Conservation (phyloP, 2,888 invertebrate species). For the Eilema caniola region DNA sequence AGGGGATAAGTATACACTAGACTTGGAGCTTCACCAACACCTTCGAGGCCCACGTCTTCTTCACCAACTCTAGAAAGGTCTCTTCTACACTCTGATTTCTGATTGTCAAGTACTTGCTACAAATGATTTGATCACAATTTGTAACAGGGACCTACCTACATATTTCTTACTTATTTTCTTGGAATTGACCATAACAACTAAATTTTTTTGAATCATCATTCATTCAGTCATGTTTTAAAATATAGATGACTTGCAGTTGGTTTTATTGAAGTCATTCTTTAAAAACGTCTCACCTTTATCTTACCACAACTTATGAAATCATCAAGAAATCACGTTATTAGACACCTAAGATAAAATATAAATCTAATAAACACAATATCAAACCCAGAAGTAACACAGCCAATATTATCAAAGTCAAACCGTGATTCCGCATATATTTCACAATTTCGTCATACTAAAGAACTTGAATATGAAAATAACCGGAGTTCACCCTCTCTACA, state of each 20-base stretch:
- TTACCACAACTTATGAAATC: no score
- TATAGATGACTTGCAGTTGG: not conserved
- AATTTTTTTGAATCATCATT: not conserved
- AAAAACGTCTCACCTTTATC: no score
- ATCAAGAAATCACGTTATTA: no score
- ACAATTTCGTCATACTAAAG: not conserved
- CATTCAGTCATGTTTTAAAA: not conserved
- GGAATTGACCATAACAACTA: not conserved
- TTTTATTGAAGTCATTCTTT: no score
- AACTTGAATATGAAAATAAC: constrained; percentile 21
- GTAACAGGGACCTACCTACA: not conserved
- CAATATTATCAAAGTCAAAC: not conserved
- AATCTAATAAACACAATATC: not conserved
- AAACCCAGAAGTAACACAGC: not conserved
- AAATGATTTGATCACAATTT: not conserved
- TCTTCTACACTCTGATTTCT: no score
- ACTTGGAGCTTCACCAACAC: no score
- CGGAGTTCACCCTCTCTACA: constrained; percentile 19
- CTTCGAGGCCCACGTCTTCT: no score
- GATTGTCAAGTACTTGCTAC: not conserved
- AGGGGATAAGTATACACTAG: no score
- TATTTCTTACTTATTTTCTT: not conserved
- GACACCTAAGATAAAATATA: no score
- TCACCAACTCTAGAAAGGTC: no score
- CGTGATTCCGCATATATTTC: not conserved